phyloP scores from a whole-genome alignment of 1,140 invertebrate species.

The Diachasmimorpha longicaudata region DNA sequence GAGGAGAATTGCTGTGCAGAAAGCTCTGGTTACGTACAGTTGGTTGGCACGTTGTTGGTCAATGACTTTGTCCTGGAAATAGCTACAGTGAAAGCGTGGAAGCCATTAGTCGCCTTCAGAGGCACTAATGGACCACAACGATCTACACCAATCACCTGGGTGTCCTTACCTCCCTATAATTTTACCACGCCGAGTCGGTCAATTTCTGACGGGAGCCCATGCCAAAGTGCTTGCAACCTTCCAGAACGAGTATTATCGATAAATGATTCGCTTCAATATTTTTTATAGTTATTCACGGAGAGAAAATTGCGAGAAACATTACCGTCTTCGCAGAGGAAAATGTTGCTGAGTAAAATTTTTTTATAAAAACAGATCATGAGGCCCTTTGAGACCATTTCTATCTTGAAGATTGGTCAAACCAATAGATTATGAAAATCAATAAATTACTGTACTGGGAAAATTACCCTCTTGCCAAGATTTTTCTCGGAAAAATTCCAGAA shows the following conservation, averaged over 20 bases:
- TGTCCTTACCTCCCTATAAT: slow-evolving; percentile 14
- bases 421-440: no score
- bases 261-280: neutral
- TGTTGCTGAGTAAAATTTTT: no score
- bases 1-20: neutral
- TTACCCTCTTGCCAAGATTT: no score
- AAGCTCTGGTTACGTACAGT: slow-evolving; percentile 17
- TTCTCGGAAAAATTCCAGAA: no score
- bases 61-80: slow-evolving; percentile 23
- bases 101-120: slow-evolving; percentile 28
- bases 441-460: no score
- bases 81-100: slow-evolving; percentile 15
- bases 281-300: no score
- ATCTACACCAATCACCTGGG: slow-evolving; percentile 24
- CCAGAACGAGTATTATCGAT: neutral
- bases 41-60: slow-evolving; percentile 10
- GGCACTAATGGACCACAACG: slow-evolving; percentile 28
- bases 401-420: no score
- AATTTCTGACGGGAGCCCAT: neutral
- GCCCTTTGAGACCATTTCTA: no score
- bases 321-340: no score
- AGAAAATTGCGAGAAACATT: no score
- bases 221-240: neutral
- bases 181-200: slow-evolving; percentile 20
- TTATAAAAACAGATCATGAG: no score